Evolutionary conservation across 2,113 vertebrate species (phyloP).

Genomic region (Spheniscus mendiculus): DNA sequence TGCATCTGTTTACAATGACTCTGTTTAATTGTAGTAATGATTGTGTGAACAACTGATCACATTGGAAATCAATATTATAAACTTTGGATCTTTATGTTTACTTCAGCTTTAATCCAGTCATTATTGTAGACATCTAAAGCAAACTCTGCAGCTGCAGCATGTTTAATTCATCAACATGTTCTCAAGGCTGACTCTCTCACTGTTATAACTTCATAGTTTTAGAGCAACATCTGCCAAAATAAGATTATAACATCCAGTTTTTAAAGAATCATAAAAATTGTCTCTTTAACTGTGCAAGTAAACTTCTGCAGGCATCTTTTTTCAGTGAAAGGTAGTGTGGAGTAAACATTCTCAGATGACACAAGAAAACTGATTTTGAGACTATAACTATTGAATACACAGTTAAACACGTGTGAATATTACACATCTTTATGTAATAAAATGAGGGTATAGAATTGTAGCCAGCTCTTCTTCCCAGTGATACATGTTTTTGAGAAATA

Average conservation of each 20-base stretch:
- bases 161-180: conserved; percentile 73
- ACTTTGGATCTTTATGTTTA: conserved; percentile 60
- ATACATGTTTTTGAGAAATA: neutral
- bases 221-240: conserved; percentile 65
- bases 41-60: conserved; percentile 29
- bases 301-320: neutral
- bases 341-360: neutral
- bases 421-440: neutral
- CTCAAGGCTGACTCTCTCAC: conserved; percentile 49
- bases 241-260: conserved; percentile 27
- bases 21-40: conserved; percentile 46
- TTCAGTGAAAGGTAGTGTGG: neutral
- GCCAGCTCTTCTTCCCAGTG: neutral
- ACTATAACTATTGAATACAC: neutral
- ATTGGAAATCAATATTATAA: conserved; percentile 62
- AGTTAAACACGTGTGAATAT: neutral
- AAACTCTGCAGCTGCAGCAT: conserved; percentile 69
- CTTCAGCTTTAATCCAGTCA: conserved; percentile 56
- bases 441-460: neutral
- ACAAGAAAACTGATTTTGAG: neutral
- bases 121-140: conserved; percentile 65
- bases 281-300: conserved; percentile 30
- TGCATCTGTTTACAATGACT: conserved; percentile 46
- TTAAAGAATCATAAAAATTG: conserved; percentile 44
- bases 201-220: conserved; percentile 58